Evolutionary conservation across 2,113 vertebrate genomes (phyloP).

Genomic region (Corythornis madagascariensis): DNA sequence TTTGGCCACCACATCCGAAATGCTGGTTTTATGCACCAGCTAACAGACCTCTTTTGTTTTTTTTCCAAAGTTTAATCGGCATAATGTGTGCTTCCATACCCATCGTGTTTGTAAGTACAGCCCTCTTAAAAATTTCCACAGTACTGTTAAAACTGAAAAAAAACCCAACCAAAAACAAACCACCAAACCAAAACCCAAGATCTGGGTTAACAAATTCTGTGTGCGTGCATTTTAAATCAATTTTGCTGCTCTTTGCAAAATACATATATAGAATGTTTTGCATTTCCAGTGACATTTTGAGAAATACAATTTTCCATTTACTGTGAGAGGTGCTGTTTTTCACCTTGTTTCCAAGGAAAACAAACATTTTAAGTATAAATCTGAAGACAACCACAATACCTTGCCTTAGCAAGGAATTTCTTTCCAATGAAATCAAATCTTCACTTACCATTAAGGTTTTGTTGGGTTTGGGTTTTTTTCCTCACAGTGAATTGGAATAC

Average conservation of each 20-base stretch:
- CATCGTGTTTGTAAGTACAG: not conserved
- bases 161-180: not conserved
- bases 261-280: slow-evolving; percentile 37
- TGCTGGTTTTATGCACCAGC: not conserved
- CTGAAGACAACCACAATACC: slow-evolving; percentile 41
- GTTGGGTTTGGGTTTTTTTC: not conserved
- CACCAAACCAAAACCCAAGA: not conserved
- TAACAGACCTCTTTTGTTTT: not conserved
- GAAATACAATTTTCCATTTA: slow-evolving; percentile 57
- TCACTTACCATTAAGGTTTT: slow-evolving; percentile 56
- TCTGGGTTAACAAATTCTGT: slow-evolving; percentile 10
- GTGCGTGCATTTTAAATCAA: slow-evolving; percentile 36
- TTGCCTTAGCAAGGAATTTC: slow-evolving; percentile 43
- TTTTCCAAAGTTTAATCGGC: not conserved
- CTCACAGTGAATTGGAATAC: slow-evolving; percentile 37
- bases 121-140: slow-evolving; percentile 13
- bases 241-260: slow-evolving; percentile 53
- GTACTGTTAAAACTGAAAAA: slow-evolving; percentile 17
- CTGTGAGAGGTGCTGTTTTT: slow-evolving; percentile 49
- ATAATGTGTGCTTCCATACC: slow-evolving; percentile 9
- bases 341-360: slow-evolving; percentile 52
- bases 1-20: not conserved
- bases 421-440: slow-evolving; percentile 53
- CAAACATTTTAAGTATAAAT: slow-evolving; percentile 57
- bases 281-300: slow-evolving; percentile 61